Base-by-base conservation (phyloP, 2,797 vertebrate species). In the Danio aesculapii region DNA sequence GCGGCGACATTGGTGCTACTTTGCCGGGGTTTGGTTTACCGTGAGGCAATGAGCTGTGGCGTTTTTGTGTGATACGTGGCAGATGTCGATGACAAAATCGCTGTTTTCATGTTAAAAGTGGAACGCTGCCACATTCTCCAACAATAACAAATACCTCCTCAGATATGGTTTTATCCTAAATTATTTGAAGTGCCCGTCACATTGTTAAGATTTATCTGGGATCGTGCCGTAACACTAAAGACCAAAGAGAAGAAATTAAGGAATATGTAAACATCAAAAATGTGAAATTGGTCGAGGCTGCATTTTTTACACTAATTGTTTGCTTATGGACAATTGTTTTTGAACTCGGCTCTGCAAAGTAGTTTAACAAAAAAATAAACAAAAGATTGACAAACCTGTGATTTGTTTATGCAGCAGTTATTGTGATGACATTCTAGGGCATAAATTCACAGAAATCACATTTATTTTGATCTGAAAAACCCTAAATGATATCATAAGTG, bases 61-160 rank as follows among this genome's bases (percentile, higher is more conserved):
- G 87, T 91, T 89, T 86, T 83, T 79, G 82, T 77, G 89, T 92
- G 92, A 93, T 87, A 91, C 88, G 78, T 90, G 94, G 94, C 94
- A 94, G 91, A 93, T 93, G 94, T 93, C 92, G 92, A 93, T 93
- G 93, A 94, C 93, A 92, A 91, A 87, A 91, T 86, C 57, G 12
- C 92, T 14, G 76, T 89, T 91, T 89, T 92, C 88, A 93, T 94
- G 70, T 83, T 75, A 81, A 75, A 81, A 89, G 88, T 92, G 94
- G 94, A 94, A 89, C 73, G 6, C 49, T 74, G 88, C 90, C 91
- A 89, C 90, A 68, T 88, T 87, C 90, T 91, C 81, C 87, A 93
- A 87, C 85, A 87, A 88, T 87, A 93, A 86, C 91, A 91, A 91
- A 86, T 89, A 71, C 13, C 58, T 84, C 83, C 86, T 82, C 73